phyloP scores from a whole-genome alignment of 2,113 vertebrate species.

The Gopherus flavomarginatus region DNA sequence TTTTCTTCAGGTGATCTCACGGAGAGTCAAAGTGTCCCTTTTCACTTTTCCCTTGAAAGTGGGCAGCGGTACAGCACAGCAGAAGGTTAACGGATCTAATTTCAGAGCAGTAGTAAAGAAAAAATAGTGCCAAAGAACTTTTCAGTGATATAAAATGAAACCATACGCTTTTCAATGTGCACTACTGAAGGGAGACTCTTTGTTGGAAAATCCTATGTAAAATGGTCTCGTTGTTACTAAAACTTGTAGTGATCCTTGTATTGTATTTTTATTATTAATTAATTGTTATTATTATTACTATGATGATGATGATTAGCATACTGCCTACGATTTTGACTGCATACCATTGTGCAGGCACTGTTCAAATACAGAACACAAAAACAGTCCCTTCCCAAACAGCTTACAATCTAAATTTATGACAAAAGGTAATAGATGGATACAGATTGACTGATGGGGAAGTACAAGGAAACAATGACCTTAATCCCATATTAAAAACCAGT shows the following conservation, averaged over 20 bases:
- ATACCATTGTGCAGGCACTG: too few relatives aligned
- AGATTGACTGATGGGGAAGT: too few relatives aligned
- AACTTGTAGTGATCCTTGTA: background rate
- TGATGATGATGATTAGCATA: too few relatives aligned
- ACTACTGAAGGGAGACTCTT: background rate
- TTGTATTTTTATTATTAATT: background rate
- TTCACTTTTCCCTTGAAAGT: background rate
- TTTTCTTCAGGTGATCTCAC: background rate
- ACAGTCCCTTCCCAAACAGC: too few relatives aligned
- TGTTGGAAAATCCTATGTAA: background rate
- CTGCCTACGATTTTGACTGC: too few relatives aligned
- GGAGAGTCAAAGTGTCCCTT: background rate
- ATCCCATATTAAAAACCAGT: too few relatives aligned
- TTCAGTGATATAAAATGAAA: background rate
- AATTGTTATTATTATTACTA: too few relatives aligned
- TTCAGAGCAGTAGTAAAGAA: background rate
- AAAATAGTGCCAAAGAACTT: rapidly evolving
- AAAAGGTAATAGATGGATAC: too few relatives aligned
- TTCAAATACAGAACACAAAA: too few relatives aligned
- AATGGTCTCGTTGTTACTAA: background rate
- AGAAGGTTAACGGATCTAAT: background rate
- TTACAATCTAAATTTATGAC: too few relatives aligned
- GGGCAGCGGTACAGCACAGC: background rate
- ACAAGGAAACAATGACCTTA: too few relatives aligned
- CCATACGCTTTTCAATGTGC: background rate